Percentiles rank a stretch among this genome's conserved stretches.
Conservation (phyloP, 1,140 invertebrate genomes). For the Ceratina calcarata region DNA sequence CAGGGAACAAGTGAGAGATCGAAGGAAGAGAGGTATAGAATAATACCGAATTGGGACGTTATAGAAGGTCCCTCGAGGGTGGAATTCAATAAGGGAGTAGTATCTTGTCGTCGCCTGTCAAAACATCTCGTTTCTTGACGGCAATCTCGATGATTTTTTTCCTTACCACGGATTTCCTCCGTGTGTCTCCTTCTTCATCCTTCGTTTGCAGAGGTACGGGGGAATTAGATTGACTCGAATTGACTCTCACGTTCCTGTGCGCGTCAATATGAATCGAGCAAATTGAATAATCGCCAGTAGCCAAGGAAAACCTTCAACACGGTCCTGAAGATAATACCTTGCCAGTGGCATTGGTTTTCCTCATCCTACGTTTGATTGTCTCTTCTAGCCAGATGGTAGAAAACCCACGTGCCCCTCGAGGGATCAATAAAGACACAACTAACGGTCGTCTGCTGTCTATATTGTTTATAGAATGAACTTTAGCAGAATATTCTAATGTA, state of each 20-base stretch:
- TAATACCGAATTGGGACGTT: background rate
- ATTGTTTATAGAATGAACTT: too few species aligned
- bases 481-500: too few species aligned
- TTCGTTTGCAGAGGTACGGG: background rate
- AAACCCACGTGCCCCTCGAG: too few species aligned
- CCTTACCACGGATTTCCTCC: slow-evolving; percentile 40
- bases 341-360: background rate
- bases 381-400: background rate
- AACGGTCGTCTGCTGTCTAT: too few species aligned
- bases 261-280: slow-evolving; percentile 69
- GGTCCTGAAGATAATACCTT: background rate
- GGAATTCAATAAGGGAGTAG: slow-evolving; percentile 27
- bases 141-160: slow-evolving; percentile 32
- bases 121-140: slow-evolving; percentile 31
- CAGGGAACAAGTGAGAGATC: too few species aligned
- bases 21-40: background rate
- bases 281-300: slow-evolving; percentile 74
- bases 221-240: slow-evolving; percentile 71
- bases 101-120: slow-evolving; percentile 32
- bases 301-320: slow-evolving; percentile 38
- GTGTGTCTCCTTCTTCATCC: background rate
- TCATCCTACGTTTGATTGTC: background rate
- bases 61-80: background rate
- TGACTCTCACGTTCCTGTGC: slow-evolving; percentile 66
- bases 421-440: too few species aligned